phyloP scores from a whole-genome alignment of 2,113 vertebrate genomes.

The Rhinopomastus cyanomelas region DNA sequence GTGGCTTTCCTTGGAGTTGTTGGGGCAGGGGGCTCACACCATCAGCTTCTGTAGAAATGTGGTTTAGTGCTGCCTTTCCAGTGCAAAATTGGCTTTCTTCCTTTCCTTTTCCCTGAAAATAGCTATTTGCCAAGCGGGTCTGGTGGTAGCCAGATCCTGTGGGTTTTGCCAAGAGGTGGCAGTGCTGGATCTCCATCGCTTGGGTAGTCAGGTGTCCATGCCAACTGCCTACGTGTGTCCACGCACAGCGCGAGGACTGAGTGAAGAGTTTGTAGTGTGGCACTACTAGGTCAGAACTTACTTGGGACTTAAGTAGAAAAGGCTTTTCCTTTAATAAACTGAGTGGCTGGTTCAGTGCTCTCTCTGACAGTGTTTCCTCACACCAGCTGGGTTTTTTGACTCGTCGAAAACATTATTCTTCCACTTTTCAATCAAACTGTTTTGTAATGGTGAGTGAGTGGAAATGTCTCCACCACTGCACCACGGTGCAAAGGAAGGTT shows the following conservation, averaged over 20 bases:
- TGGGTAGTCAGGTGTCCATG: background rate
- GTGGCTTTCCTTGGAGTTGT: background rate
- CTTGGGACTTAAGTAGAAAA: background rate
- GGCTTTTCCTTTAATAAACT: background rate
- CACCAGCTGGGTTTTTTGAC: background rate
- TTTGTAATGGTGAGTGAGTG: background rate
- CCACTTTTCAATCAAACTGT: background rate
- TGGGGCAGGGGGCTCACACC: background rate
- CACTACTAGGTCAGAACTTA: background rate
- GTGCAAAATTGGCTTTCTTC: accelerated
- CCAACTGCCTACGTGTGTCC: background rate
- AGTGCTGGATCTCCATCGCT: background rate
- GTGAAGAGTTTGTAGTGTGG: background rate
- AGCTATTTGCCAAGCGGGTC: background rate
- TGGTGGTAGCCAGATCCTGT: background rate
- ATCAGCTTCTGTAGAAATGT: background rate
- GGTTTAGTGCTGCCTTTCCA: background rate
- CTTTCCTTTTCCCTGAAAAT: background rate
- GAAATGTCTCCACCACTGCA: background rate
- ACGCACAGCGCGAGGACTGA: background rate
- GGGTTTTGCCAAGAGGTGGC: background rate
- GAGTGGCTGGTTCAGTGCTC: background rate
- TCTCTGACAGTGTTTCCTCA: background rate
- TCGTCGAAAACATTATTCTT: background rate
- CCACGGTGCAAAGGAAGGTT: background rate